Conservation (phyloP, 2,888 invertebrate species). For the Celastrina argiolus region DNA sequence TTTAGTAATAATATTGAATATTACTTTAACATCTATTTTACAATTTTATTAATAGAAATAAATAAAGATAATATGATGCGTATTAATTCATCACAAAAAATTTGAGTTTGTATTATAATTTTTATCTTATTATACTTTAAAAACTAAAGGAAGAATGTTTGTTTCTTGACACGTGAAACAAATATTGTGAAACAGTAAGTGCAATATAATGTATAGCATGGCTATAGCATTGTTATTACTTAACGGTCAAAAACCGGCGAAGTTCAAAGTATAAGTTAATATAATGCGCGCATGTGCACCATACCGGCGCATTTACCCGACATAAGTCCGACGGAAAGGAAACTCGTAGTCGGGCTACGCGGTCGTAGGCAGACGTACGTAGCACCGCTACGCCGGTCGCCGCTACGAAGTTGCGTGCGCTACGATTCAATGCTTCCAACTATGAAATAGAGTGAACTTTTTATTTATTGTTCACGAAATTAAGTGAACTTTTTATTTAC, state of each 20-base stretch:
- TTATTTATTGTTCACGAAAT: constrained; percentile 29
- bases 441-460: constrained; percentile 27
- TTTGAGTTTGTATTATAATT: no score
- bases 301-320: constrained; percentile 44
- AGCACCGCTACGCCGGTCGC: constrained; percentile 52
- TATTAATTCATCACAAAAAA: no score
- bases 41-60: no score
- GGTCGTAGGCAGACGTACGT: constrained; percentile 51
- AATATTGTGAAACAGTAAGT: background rate
- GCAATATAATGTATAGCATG: no score
- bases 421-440: constrained; percentile 30
- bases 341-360: constrained; percentile 54
- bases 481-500: constrained; percentile 29
- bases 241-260: background rate
- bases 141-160: no score
- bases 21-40: no score
- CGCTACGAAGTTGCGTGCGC: constrained; percentile 48
- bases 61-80: no score
- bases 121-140: no score
- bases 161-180: no score
- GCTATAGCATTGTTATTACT: background rate
- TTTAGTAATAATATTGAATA: no score
- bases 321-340: constrained; percentile 35
- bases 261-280: constrained; percentile 15
- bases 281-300: constrained; percentile 61